Base-by-base conservation (phyloP, 2,888 invertebrate species). In the Lasioglossum lativentre region DNA sequence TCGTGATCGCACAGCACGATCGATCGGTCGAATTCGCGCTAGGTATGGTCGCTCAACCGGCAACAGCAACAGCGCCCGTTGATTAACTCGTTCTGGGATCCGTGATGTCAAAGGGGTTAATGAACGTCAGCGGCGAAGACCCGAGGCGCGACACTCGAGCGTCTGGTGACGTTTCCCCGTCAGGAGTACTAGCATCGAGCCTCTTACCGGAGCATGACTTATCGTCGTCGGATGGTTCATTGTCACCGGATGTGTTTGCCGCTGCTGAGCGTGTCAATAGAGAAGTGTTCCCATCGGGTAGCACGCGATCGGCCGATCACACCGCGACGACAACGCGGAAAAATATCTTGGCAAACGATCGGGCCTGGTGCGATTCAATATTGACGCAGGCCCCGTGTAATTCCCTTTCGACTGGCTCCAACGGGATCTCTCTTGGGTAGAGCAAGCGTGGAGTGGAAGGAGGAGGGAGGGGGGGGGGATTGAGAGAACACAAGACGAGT, bases 341-440 rank as follows among this genome's bases (percentile, higher is more conserved):
- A 82, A 86, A 85, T 82, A 45, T 85, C 75, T 85, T 63, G 75
- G 79, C 78, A 82, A 79, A 80, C 80, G 77, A 79, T 88, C 85
- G 80, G 45, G 72, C 42, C 16, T 47, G 68, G 68, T 10, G 56
- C 71, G 71, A 34, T 86, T 80, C 81, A 80, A 86, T 88, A 89
- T 90, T 86, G 88, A 90, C 85, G 82, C 83, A 88, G 75, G 66
- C 71, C 45, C 27, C 38, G 73, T 82, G 80, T 86, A 90, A 86
- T 86, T 90, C 83, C 63, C 72, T 74, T 83, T 88, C 80, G 83
- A 86, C 83, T 23, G 45, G 30, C 34, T 68, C 75, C 16, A 0
- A 14, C 16, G 14, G 59, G 19, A 1, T 47, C 16, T 12, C 5
- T 23, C 59, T 40, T 38, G n/a, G 12, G 23, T 23, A 23, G 19